These are phyloP conservation scores for Tachina fera DNA, from an alignment of 2,888 invertebrate species.

Conservation along the genomic window DNA sequence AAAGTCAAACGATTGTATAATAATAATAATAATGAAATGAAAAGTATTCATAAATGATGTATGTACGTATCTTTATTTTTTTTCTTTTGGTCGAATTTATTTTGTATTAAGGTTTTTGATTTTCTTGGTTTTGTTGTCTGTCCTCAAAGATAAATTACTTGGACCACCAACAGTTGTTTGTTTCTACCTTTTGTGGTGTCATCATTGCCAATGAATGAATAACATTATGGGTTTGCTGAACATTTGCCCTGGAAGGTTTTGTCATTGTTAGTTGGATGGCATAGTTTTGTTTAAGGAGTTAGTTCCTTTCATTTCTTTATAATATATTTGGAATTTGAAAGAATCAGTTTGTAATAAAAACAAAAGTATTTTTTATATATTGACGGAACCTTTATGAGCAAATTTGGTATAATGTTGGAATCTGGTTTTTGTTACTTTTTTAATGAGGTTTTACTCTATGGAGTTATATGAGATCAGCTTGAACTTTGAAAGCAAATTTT, in stretches of 20 bases:
- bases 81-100: constrained; percentile 44
- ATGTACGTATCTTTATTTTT: background rate
- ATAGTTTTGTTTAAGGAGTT: constrained; percentile 48
- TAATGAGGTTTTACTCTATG: too few relatives aligned
- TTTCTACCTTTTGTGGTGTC: constrained; percentile 67
- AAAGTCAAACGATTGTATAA: constrained; percentile 6
- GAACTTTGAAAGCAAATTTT: too few relatives aligned
- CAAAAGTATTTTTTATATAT: constrained; percentile 16
- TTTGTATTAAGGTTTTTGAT: constrained; percentile 47
- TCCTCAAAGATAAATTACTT: constrained; percentile 27
- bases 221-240: constrained; percentile 72
- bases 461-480: too few relatives aligned
- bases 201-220: constrained; percentile 71
- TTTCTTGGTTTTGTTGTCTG: background rate
- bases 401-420: too few relatives aligned
- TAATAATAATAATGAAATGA: background rate
- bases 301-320: background rate
- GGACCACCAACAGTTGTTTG: constrained; percentile 70
- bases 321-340: constrained; percentile 4
- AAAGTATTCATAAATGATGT: constrained; percentile 26
- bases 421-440: too few relatives aligned
- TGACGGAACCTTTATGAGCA: background rate
- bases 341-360: constrained; percentile 24
- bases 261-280: constrained; percentile 40
- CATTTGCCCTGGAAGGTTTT: constrained; percentile 48